phyloP scores from a whole-genome alignment of 2,113 vertebrate genomes.

The Nothobranchius kuhntae region DNA sequence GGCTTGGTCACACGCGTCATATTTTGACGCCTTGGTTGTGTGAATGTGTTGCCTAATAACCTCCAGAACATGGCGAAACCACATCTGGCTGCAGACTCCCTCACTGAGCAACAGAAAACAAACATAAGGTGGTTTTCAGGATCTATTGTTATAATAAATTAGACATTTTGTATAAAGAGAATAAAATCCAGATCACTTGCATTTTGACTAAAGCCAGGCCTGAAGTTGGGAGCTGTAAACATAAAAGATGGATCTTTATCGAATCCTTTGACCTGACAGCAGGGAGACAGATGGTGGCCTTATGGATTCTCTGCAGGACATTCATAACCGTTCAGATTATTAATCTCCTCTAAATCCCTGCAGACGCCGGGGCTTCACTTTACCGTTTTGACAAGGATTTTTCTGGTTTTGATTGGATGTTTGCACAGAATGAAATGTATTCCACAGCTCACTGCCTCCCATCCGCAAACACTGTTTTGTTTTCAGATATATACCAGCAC shows the following conservation, averaged over 20 bases:
- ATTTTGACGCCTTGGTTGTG: too few species aligned
- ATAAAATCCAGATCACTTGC: background rate
- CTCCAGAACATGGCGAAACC: background rate
- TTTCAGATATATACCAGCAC: conserved; percentile 27
- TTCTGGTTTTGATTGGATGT: conserved; percentile 27
- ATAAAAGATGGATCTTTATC: conserved; percentile 69
- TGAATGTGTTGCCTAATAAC: background rate
- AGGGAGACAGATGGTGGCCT: conserved; percentile 67
- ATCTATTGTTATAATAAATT: too few species aligned
- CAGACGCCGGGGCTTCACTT: conserved; percentile 37
- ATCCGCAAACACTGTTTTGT: conserved; percentile 46
- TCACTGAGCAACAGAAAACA: background rate
- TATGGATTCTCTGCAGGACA: conserved; percentile 55
- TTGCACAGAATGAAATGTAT: conserved; percentile 16
- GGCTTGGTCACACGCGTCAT: too few species aligned
- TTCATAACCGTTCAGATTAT: conserved; percentile 60
- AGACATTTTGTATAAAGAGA: background rate
- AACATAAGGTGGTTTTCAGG: background rate
- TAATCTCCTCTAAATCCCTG: conserved; percentile 68
- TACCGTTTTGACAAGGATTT: conserved; percentile 21
- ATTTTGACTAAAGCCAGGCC: conserved; percentile 2
- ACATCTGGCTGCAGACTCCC: background rate
- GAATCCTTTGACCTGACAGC: conserved; percentile 66
- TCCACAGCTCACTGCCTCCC: conserved; percentile 17
- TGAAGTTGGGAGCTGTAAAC: conserved; percentile 43